Evolutionary conservation across 2,113 vertebrate species (phyloP).

Genomic region (Irena cyanogastra): DNA sequence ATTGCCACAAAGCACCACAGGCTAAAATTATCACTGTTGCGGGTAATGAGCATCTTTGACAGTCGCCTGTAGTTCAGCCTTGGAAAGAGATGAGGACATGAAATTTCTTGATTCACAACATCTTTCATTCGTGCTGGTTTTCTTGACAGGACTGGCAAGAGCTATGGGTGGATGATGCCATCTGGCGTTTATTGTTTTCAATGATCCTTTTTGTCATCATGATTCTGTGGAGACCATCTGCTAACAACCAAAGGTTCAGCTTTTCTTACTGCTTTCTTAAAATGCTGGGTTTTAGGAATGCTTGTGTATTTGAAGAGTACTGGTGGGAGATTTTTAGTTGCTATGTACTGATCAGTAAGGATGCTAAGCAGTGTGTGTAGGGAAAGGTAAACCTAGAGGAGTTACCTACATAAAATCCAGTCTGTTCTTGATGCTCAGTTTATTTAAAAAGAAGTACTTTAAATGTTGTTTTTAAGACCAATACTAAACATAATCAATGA

Average conservation of each 20-base stretch:
- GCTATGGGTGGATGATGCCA: conserved; percentile 95
- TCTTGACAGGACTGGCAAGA: conserved; percentile 87
- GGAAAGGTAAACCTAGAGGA: not conserved
- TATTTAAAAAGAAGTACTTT: not conserved
- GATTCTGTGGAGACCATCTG: conserved; percentile 91
- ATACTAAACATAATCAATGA: not conserved
- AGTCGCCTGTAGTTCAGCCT: not conserved
- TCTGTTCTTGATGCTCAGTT: not conserved
- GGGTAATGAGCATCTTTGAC: not conserved
- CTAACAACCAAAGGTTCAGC: conserved; percentile 90
- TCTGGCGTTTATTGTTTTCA: conserved; percentile 93
- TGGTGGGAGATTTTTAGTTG: not conserved
- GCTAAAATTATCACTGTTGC: not conserved
- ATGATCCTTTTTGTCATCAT: conserved; percentile 96
- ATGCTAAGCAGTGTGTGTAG: not conserved
- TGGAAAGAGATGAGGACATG: not conserved
- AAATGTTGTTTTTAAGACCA: not conserved
- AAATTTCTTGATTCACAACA: not conserved
- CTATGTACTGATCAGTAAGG: not conserved
- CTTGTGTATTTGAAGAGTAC: not conserved
- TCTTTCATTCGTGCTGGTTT: not conserved
- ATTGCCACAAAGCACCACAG: not conserved
- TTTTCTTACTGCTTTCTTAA: conserved; percentile 8
- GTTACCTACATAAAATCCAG: not conserved
- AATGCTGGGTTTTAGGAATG: not conserved